These are phyloP conservation scores for Thunnus thynnus DNA, from an alignment of 2,113 vertebrate species.

Conservation along the genomic window DNA sequence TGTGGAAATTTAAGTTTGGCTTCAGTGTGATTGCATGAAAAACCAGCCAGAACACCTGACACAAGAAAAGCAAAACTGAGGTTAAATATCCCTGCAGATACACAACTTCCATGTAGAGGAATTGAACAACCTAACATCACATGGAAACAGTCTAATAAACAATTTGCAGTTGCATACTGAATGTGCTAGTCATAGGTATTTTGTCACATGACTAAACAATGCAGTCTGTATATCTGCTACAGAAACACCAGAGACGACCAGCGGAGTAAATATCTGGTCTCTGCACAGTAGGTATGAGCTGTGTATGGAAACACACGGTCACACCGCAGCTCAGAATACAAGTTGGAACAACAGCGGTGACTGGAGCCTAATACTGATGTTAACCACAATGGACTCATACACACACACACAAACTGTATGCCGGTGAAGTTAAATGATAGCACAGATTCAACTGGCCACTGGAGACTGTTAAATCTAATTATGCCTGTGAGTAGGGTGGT, in stretches of 20 bases:
- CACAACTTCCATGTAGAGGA: too few relatives aligned
- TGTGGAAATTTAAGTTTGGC: too few relatives aligned
- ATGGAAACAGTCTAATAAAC: too few relatives aligned
- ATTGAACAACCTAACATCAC: too few relatives aligned
- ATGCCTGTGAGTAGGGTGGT: neutral
- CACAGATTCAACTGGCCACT: slow-evolving; percentile 22
- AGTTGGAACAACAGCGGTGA: slow-evolving; percentile 15
- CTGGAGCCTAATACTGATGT: slow-evolving; percentile 14
- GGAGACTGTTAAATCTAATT: slow-evolving; percentile 31
- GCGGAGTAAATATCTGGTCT: slow-evolving; percentile 52
- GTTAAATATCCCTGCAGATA: too few relatives aligned
- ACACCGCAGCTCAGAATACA: slow-evolving; percentile 8
- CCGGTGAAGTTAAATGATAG: slow-evolving; percentile 34
- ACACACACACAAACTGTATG: neutral
- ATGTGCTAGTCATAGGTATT: neutral
- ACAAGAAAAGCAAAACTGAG: too few relatives aligned
- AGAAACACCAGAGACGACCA: slow-evolving; percentile 32
- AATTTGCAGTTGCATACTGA: neutral
- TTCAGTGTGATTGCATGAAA: too few relatives aligned
- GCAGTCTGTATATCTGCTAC: slow-evolving; percentile 1
- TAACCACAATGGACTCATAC: slow-evolving; percentile 8
- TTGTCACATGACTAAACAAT: neutral
- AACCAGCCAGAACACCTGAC: too few relatives aligned
- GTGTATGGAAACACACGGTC: slow-evolving; percentile 41
- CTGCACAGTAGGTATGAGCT: slow-evolving; percentile 16